These are phyloP conservation scores for Emydoidea blandingii DNA, from an alignment of 2,797 vertebrate genomes.

Conservation along the genomic window DNA sequence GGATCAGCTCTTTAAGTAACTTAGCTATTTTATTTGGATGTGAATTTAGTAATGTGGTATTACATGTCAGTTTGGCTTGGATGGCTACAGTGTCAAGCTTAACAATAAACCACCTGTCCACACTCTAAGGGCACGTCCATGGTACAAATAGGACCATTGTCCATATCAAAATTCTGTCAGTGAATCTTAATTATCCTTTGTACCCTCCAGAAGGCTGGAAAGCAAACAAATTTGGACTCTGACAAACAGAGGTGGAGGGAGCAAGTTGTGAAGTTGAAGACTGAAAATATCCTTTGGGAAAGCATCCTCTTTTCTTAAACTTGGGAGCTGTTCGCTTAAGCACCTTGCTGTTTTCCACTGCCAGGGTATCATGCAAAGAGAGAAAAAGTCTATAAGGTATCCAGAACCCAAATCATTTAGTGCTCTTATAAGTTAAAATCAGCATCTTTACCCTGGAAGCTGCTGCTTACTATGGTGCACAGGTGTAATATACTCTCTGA, in stretches of 20 bases:
- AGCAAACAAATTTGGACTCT: not conserved
- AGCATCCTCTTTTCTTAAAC: not conserved
- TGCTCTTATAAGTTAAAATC: not conserved
- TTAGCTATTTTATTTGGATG: not conserved
- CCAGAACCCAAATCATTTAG: not conserved
- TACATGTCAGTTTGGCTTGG: no score
- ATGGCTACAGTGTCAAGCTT: no score
- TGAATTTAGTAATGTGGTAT: no score
- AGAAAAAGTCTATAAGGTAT: not conserved
- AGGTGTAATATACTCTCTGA: not conserved
- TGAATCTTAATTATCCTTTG: not conserved
- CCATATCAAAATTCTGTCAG: not conserved
- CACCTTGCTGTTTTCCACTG: not conserved
- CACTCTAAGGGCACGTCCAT: not conserved
- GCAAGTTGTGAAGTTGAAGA: not conserved
- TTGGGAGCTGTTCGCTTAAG: not conserved
- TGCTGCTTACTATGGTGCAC: not conserved
- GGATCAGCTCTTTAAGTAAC: not conserved
- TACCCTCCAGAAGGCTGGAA: not conserved
- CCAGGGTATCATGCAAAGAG: not conserved
- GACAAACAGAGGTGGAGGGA: not conserved
- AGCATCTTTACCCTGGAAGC: conserved; percentile 13
- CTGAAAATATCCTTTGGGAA: not conserved
- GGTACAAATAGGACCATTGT: not conserved
- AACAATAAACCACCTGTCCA: not conserved